Evolutionary conservation across 2,888 invertebrate species (phyloP).

Genomic region (Ariolimax columbianus): DNA sequence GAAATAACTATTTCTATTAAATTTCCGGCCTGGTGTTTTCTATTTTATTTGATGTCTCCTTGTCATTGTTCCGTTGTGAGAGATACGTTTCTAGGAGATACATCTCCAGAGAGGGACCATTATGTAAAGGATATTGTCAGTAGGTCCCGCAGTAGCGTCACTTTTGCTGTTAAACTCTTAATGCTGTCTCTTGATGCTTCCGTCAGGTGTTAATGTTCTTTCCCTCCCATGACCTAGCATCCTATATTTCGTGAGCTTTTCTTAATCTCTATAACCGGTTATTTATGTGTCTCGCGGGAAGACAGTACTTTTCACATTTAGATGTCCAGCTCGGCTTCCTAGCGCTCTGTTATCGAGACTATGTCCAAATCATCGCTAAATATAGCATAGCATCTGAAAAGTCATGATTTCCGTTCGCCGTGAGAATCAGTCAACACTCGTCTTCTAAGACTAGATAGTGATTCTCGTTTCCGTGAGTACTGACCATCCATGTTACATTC

Average conservation of each 20-base stretch:
- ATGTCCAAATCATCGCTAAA: neutral
- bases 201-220: neutral
- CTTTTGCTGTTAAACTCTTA: neutral
- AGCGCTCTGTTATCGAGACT: neutral
- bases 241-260: neutral
- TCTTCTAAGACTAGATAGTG: neutral
- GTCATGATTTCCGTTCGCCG: no score
- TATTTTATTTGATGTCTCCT: neutral
- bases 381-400: neutral
- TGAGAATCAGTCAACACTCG: no score
- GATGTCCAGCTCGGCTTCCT: neutral
- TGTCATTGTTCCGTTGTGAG: neutral
- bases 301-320: neutral
- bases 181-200: neutral
- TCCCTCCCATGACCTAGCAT: neutral
- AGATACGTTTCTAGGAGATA: neutral
- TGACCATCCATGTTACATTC: no score
- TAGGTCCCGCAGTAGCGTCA: neutral
- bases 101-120: constrained; percentile 9
- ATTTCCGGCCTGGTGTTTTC: constrained; percentile 28
- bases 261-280: neutral
- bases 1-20: constrained; percentile 36
- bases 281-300: neutral
- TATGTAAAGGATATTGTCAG: constrained; percentile 13
- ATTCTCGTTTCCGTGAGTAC: neutral